Base-by-base conservation (phyloP, 2,797 vertebrate genomes). In the Pantherophis alleghaniensis region DNA sequence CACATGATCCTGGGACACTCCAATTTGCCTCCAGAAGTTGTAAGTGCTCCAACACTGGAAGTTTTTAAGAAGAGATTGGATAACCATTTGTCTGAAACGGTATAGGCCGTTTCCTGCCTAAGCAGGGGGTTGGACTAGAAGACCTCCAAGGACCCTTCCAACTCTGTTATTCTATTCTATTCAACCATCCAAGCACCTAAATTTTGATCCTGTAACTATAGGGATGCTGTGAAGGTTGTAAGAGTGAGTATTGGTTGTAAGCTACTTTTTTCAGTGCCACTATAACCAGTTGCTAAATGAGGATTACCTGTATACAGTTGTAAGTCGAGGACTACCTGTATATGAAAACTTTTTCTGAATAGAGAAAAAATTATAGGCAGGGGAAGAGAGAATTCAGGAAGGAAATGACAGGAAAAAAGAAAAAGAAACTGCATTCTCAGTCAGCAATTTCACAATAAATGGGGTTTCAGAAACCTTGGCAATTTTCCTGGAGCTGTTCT, bases 381-480 rank as follows among this genome's bases (percentile, higher is more conserved):
- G 28, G n/a, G 93, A 91, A 93, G 90, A 14, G 4, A 90, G 16
- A 55, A 5, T 32, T 47, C 10, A 90, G 42, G 32, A 83, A 88
- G 26, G 59, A 57, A 89, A 88, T 86, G 74, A 53, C 10, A 42
- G 56, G 53, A 12, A 92, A 47, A 26, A 79, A 60, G 37, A 56
- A 56, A 24, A 74, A 53, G 59, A 95, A 24, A 16, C 57, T 57
- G 12, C 1, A 1, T n/a, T 87, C 69, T 69, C 79, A 94, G 0
- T 88, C 0, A 0, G 7, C 87, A 66, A 86, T 14, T 89, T 59
- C 28, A 90, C 88, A 88, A 88, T 57, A 88, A 88, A 88, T 26
- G 56, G 69, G 56, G 90, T 95, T 96, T 86, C 92, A 88, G 90
- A 92, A 87, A 92, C 42, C 24, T 92, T 90, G 93, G 91, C 93